Percentiles rank a stretch among this genome's conserved stretches.
Conservation (phyloP, 1,140 invertebrate genomes). For the Leptestheria dahalacensis region DNA sequence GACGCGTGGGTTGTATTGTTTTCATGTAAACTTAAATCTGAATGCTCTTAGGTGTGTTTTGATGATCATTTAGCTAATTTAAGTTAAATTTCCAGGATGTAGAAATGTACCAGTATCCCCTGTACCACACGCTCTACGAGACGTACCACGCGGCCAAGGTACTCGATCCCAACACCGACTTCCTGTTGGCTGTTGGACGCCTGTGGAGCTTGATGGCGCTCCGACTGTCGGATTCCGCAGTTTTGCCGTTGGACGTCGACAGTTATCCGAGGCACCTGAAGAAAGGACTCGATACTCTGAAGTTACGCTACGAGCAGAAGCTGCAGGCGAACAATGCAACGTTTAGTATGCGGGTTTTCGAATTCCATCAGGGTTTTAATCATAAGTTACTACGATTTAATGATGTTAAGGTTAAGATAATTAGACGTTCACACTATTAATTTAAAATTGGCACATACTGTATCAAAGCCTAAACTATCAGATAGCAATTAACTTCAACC, state of each 20-base stretch:
- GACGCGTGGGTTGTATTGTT: no score
- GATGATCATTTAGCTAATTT: no score
- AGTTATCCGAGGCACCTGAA: background rate
- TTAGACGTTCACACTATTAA: no score
- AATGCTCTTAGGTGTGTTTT: no score
- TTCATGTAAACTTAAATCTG: no score
- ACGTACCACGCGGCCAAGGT: conserved; percentile 11
- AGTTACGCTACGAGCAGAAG: background rate
- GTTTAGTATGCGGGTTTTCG: background rate
- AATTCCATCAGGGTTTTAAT: no score
- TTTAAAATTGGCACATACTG: no score
- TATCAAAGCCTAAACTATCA: no score
- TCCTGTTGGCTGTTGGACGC: background rate
- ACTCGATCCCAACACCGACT: background rate
- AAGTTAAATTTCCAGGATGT: background rate
- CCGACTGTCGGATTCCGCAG: background rate
- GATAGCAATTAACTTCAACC: no score
- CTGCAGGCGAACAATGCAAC: background rate
- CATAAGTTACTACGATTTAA: no score
- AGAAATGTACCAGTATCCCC: conserved; percentile 15
- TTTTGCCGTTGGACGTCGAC: conserved; percentile 1
- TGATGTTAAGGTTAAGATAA: no score
- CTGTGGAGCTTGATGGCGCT: conserved; percentile 7
- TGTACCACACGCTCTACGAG: conserved; percentile 27
- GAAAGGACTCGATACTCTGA: background rate